These are phyloP conservation scores for Narcine bancroftii DNA, from an alignment of 2,113 vertebrate genomes.

Conservation along the genomic window DNA sequence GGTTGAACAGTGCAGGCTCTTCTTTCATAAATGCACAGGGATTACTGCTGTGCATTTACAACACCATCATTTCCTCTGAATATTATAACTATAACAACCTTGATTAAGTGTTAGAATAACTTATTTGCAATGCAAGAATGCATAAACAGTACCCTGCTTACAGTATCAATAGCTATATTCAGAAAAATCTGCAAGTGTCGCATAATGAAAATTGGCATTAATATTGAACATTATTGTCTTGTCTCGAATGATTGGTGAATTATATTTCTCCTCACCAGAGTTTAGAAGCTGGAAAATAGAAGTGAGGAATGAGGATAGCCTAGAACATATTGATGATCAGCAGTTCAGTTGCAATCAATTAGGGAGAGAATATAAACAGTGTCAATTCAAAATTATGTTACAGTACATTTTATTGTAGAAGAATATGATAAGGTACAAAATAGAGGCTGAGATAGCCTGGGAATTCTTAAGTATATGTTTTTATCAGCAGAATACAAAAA, in stretches of 20 bases:
- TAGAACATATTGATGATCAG: neutral
- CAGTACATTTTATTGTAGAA: neutral
- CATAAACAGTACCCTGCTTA: neutral
- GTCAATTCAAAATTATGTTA: neutral
- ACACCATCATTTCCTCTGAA: constrained; percentile 24
- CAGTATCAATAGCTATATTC: neutral
- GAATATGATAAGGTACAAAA: neutral
- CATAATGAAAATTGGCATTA: neutral
- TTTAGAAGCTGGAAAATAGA: neutral
- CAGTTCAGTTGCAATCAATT: neutral
- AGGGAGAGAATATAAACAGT: neutral
- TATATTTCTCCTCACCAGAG: neutral
- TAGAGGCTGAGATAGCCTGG: neutral
- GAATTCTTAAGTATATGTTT: neutral
- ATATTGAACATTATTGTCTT: neutral
- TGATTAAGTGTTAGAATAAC: neutral
- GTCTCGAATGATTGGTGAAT: neutral
- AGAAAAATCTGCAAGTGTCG: neutral
- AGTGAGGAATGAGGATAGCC: neutral
- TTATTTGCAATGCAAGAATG: neutral
- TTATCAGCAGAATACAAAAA: neutral
- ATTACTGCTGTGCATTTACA: neutral
- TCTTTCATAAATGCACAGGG: neutral
- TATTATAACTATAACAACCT: neutral
- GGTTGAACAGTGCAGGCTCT: neutral